Evolutionary conservation across 1,140 invertebrate genomes (phyloP).

Genomic region (Oscheius sp.): DNA sequence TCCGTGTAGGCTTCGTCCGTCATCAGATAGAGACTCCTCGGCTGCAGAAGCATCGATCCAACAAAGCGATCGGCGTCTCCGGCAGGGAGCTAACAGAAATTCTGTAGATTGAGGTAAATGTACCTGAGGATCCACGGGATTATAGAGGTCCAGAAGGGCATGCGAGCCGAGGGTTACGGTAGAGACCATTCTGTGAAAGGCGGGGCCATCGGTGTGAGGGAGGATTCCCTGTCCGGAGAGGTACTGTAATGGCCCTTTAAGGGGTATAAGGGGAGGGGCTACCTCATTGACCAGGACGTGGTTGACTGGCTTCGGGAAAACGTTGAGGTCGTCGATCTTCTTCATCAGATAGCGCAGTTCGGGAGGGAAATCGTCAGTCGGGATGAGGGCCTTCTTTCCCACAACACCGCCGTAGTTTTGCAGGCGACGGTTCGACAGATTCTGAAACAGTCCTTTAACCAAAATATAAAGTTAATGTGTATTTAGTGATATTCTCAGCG

Average conservation of each 20-base stretch:
- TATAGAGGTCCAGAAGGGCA: slow-evolving; percentile 80
- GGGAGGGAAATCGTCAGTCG: slow-evolving; percentile 62
- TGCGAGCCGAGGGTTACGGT: slow-evolving; percentile 88
- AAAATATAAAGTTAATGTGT: too few relatives aligned
- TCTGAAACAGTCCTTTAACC: too few relatives aligned
- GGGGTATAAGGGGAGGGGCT: slow-evolving; percentile 75
- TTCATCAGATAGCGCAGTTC: slow-evolving; percentile 77
- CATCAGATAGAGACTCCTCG: slow-evolving; percentile 81
- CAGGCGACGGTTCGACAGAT: slow-evolving; percentile 80
- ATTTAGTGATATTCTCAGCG: too few relatives aligned
- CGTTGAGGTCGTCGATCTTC: slow-evolving; percentile 69
- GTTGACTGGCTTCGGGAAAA: slow-evolving; percentile 79
- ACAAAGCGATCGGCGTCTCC: slow-evolving; percentile 61
- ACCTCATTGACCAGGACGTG: slow-evolving; percentile 95
- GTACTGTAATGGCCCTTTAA: slow-evolving; percentile 71
- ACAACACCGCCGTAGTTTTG: slow-evolving; percentile 82
- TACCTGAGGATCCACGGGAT: slow-evolving; percentile 61
- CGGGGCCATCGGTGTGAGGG: slow-evolving; percentile 88
- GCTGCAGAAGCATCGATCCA: slow-evolving; percentile 75
- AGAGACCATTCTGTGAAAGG: slow-evolving; percentile 87
- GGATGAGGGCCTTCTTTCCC: slow-evolving; percentile 45
- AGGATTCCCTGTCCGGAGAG: slow-evolving; percentile 24
- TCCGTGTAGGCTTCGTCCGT: slow-evolving; percentile 78
- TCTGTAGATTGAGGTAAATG: slow-evolving; percentile 33
- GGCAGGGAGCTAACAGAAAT: slow-evolving; percentile 37